Evolutionary conservation across 2,113 vertebrate species (phyloP).

Genomic region (Bucco capensis): DNA sequence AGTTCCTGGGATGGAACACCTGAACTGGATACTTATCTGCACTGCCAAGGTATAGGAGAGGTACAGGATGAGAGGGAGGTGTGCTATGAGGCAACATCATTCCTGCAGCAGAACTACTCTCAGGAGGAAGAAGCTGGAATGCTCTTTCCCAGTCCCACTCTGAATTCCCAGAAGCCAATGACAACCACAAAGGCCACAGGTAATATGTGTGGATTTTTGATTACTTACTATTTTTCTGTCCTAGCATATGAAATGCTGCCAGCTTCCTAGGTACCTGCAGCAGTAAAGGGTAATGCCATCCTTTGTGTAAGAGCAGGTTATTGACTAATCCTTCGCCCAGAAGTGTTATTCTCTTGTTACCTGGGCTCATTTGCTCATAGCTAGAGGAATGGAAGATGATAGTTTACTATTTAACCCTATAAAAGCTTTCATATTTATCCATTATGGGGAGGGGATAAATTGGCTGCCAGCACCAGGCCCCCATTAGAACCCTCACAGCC

Average conservation of each 20-base stretch:
- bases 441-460: neutral
- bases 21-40: conserved; percentile 53
- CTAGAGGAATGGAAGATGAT: neutral
- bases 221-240: neutral
- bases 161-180: conserved; percentile 60
- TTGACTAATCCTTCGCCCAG: accelerated
- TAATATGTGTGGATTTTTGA: conserved; percentile 7
- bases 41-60: conserved; percentile 47
- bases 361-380: neutral
- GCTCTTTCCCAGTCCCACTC: conserved; percentile 71
- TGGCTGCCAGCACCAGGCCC: neutral
- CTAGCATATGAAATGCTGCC: neutral
- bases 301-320: neutral
- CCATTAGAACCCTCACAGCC: neutral
- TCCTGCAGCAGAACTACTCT: conserved; percentile 63
- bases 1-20: conserved; percentile 59
- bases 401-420: neutral
- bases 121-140: conserved; percentile 73
- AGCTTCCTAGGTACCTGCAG: neutral
- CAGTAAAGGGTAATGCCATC: neutral
- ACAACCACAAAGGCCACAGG: conserved; percentile 58
- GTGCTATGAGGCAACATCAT: conserved; percentile 71
- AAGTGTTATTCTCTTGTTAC: neutral
- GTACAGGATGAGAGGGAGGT: conserved; percentile 67
- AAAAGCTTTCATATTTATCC: neutral